Evolutionary conservation across 2,888 invertebrate genomes (phyloP).

Genomic region (Ramazzottius varieornatus): DNA sequence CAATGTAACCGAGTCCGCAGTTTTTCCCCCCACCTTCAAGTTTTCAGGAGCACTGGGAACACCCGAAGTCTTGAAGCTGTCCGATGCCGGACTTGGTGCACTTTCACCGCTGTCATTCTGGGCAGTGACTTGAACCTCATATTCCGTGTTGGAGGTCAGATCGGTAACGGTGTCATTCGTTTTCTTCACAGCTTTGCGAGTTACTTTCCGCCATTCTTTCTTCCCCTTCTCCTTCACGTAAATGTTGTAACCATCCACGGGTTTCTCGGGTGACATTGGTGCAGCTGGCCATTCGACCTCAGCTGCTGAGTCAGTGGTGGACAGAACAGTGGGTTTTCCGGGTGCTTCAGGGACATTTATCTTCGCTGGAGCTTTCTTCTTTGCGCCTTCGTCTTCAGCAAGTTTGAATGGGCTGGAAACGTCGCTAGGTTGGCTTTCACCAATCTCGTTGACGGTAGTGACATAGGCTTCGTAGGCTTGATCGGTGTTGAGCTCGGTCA

Average conservation of each 20-base stretch:
- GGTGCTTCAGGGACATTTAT: slow-evolving; percentile 7
- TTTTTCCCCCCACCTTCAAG: slow-evolving; percentile 2
- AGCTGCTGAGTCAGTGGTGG: not conserved
- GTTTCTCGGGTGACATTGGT: slow-evolving; percentile 5
- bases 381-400: not conserved
- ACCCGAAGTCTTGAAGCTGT: not conserved
- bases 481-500: slow-evolving; percentile 14
- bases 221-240: slow-evolving; percentile 6
- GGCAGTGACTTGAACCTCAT: slow-evolving; percentile 16
- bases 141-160: not conserved
- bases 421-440: slow-evolving; percentile 17
- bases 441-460: slow-evolving; percentile 19
- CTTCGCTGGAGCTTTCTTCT: not conserved
- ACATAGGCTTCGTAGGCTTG: slow-evolving; percentile 19
- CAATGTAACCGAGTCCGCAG: slow-evolving; percentile 2
- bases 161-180: not conserved
- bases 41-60: slow-evolving; percentile 7
- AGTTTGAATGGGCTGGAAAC: slow-evolving; percentile 7
- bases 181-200: not conserved
- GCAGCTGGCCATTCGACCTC: slow-evolving; percentile 7
- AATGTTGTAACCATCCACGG: slow-evolving; percentile 6
- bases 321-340: slow-evolving; percentile 5
- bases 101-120: slow-evolving; percentile 19
- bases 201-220: slow-evolving; percentile 6
- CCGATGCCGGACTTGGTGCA: slow-evolving; percentile 16